A percentile compares a stretch with the other conserved stretches of the same genome.
Evolutionary conservation across 2,888 invertebrate genomes (phyloP).

Genomic region (Perizoma affinitatum): DNA sequence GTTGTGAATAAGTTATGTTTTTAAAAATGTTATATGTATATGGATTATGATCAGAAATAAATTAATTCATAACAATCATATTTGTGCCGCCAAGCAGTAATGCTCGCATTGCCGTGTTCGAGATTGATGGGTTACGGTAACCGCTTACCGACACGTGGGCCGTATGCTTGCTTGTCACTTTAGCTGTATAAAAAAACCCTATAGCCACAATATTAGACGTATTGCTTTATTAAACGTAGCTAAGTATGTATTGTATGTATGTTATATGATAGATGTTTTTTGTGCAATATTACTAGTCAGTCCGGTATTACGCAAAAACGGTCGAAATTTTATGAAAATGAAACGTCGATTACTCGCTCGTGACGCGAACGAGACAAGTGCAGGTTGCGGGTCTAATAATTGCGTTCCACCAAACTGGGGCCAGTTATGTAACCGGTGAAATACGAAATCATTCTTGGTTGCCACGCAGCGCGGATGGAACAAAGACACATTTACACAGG

Average conservation of each 20-base stretch:
- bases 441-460: constrained; percentile 52
- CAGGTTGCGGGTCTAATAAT: constrained; percentile 49
- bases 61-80: too few species aligned
- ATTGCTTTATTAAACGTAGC: too few species aligned
- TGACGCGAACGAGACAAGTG: constrained; percentile 63
- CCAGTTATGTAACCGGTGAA: constrained; percentile 57
- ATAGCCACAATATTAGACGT: too few species aligned
- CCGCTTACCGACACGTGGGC: too few species aligned
- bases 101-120: too few species aligned
- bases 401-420: constrained; percentile 40
- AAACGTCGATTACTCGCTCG: constrained; percentile 59
- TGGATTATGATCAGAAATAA: too few species aligned
- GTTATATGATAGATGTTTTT: constrained; percentile 16
- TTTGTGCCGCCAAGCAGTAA: too few species aligned
- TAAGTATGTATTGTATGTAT: not conserved
- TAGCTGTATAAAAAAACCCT: too few species aligned
- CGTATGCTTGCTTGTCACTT: too few species aligned
- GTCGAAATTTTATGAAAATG: constrained; percentile 64
- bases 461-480: constrained; percentile 48
- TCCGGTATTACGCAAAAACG: constrained; percentile 59
- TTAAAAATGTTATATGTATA: too few species aligned
- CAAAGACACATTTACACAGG: constrained; percentile 11
- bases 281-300: constrained; percentile 40
- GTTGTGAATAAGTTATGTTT: too few species aligned
- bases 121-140: too few species aligned